phyloP scores from a whole-genome alignment of 1,140 invertebrate genomes.

The Schlechtendalia chinensis region DNA sequence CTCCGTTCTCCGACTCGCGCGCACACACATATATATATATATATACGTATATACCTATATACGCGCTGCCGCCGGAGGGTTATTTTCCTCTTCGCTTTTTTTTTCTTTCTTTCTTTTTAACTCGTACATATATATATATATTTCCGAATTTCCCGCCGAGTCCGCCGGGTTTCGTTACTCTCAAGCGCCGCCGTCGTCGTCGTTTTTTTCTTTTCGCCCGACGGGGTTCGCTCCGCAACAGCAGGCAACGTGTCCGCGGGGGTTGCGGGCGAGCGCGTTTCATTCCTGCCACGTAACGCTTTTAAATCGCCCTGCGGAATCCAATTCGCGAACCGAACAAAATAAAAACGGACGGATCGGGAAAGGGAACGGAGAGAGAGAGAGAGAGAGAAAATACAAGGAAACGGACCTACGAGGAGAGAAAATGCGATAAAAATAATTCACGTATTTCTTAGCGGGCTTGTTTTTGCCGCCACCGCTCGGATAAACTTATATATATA shows the following conservation, averaged over 20 bases:
- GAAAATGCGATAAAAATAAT: slow-evolving; percentile 48
- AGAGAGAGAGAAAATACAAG: not conserved
- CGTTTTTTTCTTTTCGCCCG: not conserved
- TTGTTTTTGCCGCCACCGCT: slow-evolving; percentile 26
- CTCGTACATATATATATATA: slow-evolving; percentile 13
- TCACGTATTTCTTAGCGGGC: slow-evolving; percentile 48
- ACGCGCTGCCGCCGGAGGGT: not conserved
- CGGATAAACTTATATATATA: slow-evolving; percentile 36
- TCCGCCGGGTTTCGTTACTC: slow-evolving; percentile 13
- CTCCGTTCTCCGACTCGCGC: too few relatives aligned
- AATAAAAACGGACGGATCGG: slow-evolving; percentile 22
- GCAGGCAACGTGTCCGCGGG: not conserved
- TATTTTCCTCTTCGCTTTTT: not conserved
- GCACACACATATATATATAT: too few relatives aligned
- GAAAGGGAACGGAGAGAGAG: not conserved
- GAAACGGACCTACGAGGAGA: slow-evolving; percentile 33
- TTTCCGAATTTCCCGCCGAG: slow-evolving; percentile 31
- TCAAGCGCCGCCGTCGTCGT: not conserved
- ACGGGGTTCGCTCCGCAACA: not conserved
- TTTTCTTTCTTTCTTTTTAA: slow-evolving; percentile 7
- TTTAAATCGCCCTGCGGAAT: slow-evolving; percentile 45
- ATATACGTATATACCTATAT: too few relatives aligned
- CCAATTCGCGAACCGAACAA: slow-evolving; percentile 31
- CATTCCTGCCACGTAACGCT: slow-evolving; percentile 49
- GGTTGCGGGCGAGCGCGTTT: slow-evolving; percentile 10